A percentile compares a stretch with the other conserved stretches of the same genome.
phyloP scores from a whole-genome alignment of 2,113 vertebrate genomes.

The Calidris pugnax region DNA sequence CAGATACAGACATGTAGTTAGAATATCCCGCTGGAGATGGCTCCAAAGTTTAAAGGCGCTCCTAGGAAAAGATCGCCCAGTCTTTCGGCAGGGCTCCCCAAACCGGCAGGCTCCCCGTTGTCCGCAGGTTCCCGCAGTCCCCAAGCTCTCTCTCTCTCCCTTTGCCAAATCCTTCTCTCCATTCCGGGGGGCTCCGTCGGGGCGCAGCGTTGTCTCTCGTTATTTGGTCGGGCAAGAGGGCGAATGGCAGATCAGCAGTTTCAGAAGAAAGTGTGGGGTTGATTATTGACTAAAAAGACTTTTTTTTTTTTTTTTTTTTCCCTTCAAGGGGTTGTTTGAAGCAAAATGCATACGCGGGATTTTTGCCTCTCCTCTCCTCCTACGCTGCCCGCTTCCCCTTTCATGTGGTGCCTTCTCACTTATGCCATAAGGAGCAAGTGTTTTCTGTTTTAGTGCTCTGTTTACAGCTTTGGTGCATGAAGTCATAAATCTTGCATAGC shows the following conservation, averaged over 20 bases:
- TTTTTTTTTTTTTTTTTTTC: neutral
- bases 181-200: neutral
- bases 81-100: neutral
- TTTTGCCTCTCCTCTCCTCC: slow-evolving; percentile 87
- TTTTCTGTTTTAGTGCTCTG: slow-evolving; percentile 86
- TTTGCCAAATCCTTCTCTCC: neutral
- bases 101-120: neutral
- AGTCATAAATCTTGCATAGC: slow-evolving; percentile 91
- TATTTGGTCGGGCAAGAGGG: slow-evolving; percentile 44
- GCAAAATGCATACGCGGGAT: slow-evolving; percentile 84
- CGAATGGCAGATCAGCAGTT: slow-evolving; percentile 87
- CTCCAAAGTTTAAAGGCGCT: neutral
- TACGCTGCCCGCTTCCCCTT: slow-evolving; percentile 83
- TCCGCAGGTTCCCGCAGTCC: neutral
- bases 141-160: neutral
- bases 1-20: slow-evolving; percentile 16
- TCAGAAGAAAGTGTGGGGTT: slow-evolving; percentile 87
- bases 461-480: slow-evolving; percentile 87
- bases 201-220: slow-evolving; percentile 20
- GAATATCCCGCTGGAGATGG: neutral
- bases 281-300: slow-evolving; percentile 89
- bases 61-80: neutral
- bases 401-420: slow-evolving; percentile 80
- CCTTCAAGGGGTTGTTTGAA: slow-evolving; percentile 73
- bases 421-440: slow-evolving; percentile 83